Percentiles rank a stretch among this genome's conserved stretches.
Conservation (phyloP, 2,797 vertebrate genomes). For the Chromobotia macracanthus region DNA sequence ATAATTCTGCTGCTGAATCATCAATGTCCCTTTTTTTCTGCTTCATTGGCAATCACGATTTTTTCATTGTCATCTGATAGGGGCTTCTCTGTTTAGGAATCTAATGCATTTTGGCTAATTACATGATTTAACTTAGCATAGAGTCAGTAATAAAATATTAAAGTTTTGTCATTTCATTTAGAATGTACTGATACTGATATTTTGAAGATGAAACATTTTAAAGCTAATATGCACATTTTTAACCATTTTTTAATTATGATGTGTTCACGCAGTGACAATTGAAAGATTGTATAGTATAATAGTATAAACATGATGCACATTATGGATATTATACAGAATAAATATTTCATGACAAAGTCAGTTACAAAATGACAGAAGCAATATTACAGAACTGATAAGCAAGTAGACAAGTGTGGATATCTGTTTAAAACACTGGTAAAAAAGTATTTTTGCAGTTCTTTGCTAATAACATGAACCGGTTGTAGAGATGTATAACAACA, state of each 20-base stretch:
- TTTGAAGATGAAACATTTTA: neutral
- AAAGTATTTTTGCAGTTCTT: neutral
- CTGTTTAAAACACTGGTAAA: no score
- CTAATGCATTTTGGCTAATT: neutral
- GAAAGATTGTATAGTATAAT: neutral
- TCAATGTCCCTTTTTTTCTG: conserved; percentile 34
- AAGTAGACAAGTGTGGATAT: no score
- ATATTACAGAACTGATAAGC: no score
- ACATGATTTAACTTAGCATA: neutral
- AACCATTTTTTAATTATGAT: neutral
- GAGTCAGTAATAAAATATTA: neutral
- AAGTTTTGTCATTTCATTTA: neutral
- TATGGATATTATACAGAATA: neutral
- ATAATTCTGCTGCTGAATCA: conserved; percentile 39
- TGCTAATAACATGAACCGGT: neutral
- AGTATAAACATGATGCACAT: neutral
- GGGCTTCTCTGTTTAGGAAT: neutral
- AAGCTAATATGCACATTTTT: neutral
- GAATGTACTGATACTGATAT: neutral
- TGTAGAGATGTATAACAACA: neutral
- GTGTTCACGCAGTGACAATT: neutral
- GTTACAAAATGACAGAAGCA: no score
- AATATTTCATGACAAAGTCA: neutral
- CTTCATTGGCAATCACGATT: conserved; percentile 20
- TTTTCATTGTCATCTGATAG: neutral